phyloP scores from a whole-genome alignment of 2,888 invertebrate genomes.

The Tipula lateralis region DNA sequence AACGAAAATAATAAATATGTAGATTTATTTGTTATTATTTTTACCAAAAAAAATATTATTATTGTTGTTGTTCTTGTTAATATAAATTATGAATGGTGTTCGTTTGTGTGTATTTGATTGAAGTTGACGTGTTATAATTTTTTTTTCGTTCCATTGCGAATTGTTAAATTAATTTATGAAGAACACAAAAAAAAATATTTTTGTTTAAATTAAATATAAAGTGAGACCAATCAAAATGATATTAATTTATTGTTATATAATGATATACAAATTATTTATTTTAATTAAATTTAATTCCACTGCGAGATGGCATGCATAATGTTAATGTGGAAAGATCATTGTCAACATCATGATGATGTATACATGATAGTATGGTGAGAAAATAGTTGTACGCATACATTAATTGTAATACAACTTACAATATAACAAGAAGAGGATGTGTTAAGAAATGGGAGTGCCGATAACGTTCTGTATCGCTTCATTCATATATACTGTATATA shows the following conservation, averaged over 20 bases:
- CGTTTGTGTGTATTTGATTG: neutral
- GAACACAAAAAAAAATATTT: neutral
- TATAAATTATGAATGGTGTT: neutral
- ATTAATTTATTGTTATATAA: neutral
- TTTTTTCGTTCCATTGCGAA: constrained; percentile 14
- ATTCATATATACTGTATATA: too few relatives aligned
- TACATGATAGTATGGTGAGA: neutral
- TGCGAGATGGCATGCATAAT: neutral
- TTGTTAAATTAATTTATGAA: constrained; percentile 9
- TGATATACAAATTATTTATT: neutral
- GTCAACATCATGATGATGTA: neutral
- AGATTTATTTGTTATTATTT: neutral
- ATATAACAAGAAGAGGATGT: too few relatives aligned
- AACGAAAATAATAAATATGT: neutral
- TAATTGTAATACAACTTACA: too few relatives aligned
- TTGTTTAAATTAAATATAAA: neutral
- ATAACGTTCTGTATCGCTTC: too few relatives aligned
- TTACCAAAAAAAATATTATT: neutral
- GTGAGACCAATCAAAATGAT: constrained; percentile 24
- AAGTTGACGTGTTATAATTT: constrained; percentile 11
- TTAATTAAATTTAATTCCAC: neutral
- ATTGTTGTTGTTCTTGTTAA: neutral
- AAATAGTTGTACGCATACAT: neutral
- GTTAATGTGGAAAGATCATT: neutral
- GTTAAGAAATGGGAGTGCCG: too few relatives aligned